A percentile compares a stretch with the other conserved stretches of the same genome.
Conservation (phyloP, 2,888 invertebrate species). For the Xestobium rufovillosum region DNA sequence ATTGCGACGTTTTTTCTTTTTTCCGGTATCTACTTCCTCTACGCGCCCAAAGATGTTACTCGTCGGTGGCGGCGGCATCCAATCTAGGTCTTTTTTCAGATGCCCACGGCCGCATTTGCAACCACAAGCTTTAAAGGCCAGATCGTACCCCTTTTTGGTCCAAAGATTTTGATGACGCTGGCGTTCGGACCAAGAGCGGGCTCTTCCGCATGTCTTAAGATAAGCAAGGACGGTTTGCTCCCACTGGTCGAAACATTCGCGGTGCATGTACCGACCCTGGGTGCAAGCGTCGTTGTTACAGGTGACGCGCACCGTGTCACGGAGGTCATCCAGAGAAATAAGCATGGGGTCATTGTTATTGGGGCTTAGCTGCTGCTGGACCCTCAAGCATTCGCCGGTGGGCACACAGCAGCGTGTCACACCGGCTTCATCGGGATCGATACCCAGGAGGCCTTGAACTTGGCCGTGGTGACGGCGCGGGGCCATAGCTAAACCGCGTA, state of each 20-base stretch:
- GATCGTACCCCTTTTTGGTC: constrained; percentile 96
- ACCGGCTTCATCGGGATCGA: constrained; percentile 34
- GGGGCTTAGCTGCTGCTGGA: constrained; percentile 38
- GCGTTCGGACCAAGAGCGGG: constrained; percentile 90
- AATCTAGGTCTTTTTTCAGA: constrained; percentile 89
- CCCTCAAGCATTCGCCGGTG: constrained; percentile 70
- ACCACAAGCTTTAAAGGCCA: constrained; percentile 91
- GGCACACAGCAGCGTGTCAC: constrained; percentile 74
- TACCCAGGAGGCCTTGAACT: constrained; percentile 40
- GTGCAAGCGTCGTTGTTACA: constrained; percentile 93
- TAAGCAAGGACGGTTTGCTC: constrained; percentile 83
- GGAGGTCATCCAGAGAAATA: constrained; percentile 60
- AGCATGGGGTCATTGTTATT: constrained; percentile 46
- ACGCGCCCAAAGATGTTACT: constrained; percentile 44
- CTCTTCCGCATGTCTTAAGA: constrained; percentile 83
- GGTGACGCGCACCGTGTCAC: constrained; percentile 78
- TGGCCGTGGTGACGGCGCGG: constrained; percentile 48
- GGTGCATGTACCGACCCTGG: constrained; percentile 89
- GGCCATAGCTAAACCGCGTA: constrained; percentile 39
- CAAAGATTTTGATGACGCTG: constrained; percentile 92
- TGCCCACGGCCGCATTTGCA: constrained; percentile 92
- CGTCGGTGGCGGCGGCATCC: constrained; percentile 65
- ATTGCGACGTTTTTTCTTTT: constrained; percentile 60
- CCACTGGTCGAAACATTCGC: constrained; percentile 92
- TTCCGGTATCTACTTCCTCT: constrained; percentile 49